Base-by-base conservation (phyloP, 2,113 vertebrate genomes). In the Formicarius rufipectus region DNA sequence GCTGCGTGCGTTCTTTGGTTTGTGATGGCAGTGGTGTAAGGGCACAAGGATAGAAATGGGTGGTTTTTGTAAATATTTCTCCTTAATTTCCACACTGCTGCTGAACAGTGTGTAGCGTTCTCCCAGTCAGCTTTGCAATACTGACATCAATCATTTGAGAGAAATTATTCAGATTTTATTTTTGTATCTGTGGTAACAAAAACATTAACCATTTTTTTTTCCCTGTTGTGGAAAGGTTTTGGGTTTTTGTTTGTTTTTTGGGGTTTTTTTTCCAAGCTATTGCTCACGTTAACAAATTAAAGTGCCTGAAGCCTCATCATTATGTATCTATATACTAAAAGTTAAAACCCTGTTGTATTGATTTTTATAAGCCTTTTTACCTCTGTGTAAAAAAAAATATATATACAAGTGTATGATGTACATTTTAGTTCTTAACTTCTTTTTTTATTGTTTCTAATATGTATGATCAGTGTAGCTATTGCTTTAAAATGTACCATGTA, bases 321-420 rank as follows among this genome's bases (percentile, higher is more conserved):
- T 98, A 98, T 98, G 98, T 98, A 98, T 97, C 98, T 97, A 97
- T 99, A 98, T 98, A 97, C 97, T 98, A 98, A 99, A 97, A 98
- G 98, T 97, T 97, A 96, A 98, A 98, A 98, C 97, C 98, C 97
- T 97, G 97, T 98, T 98, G 98, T 98, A 98, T 98, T 98, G 97
- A 98, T 98, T 98, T 98, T 98, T 98, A 99, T 99, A 99, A 98
- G 98, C 98, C 99, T 99, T 99, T 99, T 99, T 99, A 99, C 98
- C 98, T 99, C 98, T 98, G 98, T 99, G 97, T 98, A 99, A 99
- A 99, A 98, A 98, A 95, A 98, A 98, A 98, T 98, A 99, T 99
- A 98, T 99, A 99, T 98, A 99, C 98, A 99, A 98, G 98, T 99
- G 98, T 99, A 99, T 99, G 99, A 99, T 99, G 99, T 99, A 99